Conservation (phyloP, 2,797 vertebrate species). For the Antrozous pallidus region DNA sequence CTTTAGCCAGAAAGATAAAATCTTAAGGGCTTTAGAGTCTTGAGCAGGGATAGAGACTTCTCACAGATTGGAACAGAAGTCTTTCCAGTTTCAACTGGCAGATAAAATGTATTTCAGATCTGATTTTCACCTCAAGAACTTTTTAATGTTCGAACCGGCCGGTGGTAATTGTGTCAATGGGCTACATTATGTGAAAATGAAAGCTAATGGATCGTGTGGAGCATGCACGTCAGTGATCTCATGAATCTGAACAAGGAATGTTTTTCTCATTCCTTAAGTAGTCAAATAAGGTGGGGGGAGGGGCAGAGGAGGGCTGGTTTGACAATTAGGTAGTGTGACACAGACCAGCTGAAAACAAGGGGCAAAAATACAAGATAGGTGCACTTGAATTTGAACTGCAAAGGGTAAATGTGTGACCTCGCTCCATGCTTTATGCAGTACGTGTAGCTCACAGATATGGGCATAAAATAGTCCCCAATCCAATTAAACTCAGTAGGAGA, state of each 20-base stretch:
- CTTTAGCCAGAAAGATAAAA: slow-evolving; percentile 22
- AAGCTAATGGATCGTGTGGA: background rate
- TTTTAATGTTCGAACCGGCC: background rate
- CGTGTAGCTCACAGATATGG: background rate
- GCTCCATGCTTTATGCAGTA: background rate
- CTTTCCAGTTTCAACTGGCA: background rate
- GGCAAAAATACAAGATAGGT: background rate
- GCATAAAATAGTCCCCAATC: background rate
- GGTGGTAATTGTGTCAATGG: background rate
- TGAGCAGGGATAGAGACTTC: background rate
- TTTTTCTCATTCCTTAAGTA: background rate
- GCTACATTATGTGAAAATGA: background rate
- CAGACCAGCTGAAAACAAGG: background rate
- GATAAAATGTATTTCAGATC: background rate
- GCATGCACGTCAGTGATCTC: background rate
- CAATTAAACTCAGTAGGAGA: background rate
- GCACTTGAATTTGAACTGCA: background rate
- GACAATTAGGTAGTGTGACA: background rate
- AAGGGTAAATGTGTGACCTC: background rate
- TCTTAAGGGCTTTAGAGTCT: slow-evolving; percentile 8
- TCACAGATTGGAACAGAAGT: background rate
- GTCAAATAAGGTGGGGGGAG: background rate
- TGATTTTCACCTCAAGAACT: background rate
- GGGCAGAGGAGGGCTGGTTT: background rate
- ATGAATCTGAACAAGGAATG: background rate